phyloP scores from a whole-genome alignment of 2,888 invertebrate species.

The Lysandra bellargus region DNA sequence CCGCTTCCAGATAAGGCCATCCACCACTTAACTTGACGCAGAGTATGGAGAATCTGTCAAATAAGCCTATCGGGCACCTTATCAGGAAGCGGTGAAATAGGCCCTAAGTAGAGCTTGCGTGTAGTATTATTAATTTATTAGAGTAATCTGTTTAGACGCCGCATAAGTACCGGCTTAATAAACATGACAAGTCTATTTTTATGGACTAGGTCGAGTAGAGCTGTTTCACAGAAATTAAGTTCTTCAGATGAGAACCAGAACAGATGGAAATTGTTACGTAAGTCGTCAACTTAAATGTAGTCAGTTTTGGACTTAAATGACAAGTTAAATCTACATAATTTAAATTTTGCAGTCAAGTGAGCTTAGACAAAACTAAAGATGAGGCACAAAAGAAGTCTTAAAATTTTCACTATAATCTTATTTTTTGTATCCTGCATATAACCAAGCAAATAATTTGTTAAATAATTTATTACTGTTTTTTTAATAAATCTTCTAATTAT shows the following conservation, averaged over 20 bases:
- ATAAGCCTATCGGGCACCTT: too few species aligned
- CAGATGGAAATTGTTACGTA: constrained; percentile 21
- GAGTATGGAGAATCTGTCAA: too few species aligned
- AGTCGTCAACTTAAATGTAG: neutral
- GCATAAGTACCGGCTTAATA: constrained; percentile 19
- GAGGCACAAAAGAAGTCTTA: too few species aligned
- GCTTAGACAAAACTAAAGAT: neutral
- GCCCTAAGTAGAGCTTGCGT: neutral
- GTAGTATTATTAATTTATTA: neutral
- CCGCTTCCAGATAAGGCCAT: too few species aligned
- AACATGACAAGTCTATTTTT: constrained; percentile 26
- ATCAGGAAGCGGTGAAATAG: too few species aligned
- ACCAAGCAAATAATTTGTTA: too few species aligned
- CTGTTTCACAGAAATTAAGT: constrained; percentile 18
- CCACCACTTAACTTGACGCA: too few species aligned
- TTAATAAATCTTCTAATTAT: too few species aligned
- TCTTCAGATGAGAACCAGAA: constrained; percentile 16
- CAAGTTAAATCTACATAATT: neutral
- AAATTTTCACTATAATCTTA: too few species aligned
- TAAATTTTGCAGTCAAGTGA: neutral
- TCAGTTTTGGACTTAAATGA: neutral
- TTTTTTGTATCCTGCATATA: too few species aligned
- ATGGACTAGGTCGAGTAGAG: constrained; percentile 22
- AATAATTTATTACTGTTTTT: too few species aligned
- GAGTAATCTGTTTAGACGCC: neutral